These are phyloP conservation scores for Aplysina aerophoba DNA, from an alignment of 37 sponge, comb jelly and placozoan species.

Conservation along the genomic window DNA sequence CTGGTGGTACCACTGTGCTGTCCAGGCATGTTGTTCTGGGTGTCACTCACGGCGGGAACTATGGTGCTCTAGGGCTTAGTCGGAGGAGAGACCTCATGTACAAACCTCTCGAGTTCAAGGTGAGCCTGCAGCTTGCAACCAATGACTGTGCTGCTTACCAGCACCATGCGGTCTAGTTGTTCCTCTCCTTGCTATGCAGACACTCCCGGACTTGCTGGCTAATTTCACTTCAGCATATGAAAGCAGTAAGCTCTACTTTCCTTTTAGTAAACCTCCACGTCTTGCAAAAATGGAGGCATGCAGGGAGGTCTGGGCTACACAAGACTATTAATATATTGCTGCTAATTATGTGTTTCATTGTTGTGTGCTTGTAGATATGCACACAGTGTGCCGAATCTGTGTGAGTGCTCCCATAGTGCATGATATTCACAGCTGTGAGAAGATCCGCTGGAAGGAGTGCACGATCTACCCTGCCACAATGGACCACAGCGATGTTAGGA, in stretches of 20 bases:
- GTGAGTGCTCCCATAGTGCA: constrained; percentile 70
- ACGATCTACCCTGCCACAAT: constrained; percentile 30
- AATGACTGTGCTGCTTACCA: constrained; percentile 2
- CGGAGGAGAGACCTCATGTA: constrained; percentile 89
- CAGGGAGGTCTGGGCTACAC: too few relatives aligned
- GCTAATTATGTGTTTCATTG: too few relatives aligned
- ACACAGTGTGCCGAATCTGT: constrained; percentile 63
- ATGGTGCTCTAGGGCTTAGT: constrained; percentile 93
- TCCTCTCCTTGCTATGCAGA: neutral
- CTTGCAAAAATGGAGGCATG: too few relatives aligned
- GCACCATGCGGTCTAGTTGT: neutral
- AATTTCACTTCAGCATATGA: neutral
- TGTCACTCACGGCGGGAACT: constrained; percentile 58
- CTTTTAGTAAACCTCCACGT: too few relatives aligned
- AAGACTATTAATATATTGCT: too few relatives aligned
- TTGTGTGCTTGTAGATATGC: constrained; percentile 65
- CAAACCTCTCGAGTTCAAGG: constrained; percentile 82
- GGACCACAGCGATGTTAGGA: constrained; percentile 39
- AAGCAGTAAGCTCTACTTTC: neutral
- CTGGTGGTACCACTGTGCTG: neutral
- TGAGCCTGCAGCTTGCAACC: neutral
- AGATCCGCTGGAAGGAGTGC: constrained; percentile 83
- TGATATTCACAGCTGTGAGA: constrained; percentile 76
- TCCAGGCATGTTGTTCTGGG: constrained; percentile 91
- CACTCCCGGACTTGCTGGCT: neutral